Conservation (phyloP, 2,888 invertebrate genomes). For the Temnothorax unifasciatus region DNA sequence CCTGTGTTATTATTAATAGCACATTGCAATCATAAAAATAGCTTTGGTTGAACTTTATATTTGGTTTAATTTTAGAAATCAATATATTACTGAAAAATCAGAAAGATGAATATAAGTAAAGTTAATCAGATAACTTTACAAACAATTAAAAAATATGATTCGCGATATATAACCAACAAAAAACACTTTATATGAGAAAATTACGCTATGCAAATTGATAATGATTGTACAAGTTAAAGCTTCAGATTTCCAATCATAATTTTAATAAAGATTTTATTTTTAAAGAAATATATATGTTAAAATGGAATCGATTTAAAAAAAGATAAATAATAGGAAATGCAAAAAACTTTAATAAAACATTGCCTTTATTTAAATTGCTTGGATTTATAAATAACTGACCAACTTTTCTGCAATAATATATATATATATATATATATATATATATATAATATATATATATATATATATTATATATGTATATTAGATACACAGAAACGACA, state of each 20-base stretch:
- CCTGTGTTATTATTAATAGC: not conserved
- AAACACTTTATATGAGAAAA: not conserved
- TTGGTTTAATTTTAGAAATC: too few species aligned
- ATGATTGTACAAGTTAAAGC: not conserved
- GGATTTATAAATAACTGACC: not conserved
- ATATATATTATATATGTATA: too few species aligned
- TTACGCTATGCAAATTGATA: not conserved
- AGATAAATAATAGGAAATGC: constrained; percentile 4
- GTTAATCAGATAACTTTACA: not conserved
- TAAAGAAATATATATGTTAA: not conserved
- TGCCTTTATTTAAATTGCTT: constrained; percentile 1
- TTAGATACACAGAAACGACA: not conserved
- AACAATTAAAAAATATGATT: not conserved
- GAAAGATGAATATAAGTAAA: not conserved
- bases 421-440: not conserved
- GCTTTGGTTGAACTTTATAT: too few species aligned
- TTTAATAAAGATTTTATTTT: constrained; percentile 5
- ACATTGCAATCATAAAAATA: constrained; percentile 5
- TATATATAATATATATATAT: not conserved
- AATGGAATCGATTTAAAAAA: not conserved
- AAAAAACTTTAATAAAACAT: not conserved
- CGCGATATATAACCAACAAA: not conserved
- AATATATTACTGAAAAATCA: not conserved
- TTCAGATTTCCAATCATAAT: not conserved
- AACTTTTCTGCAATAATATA: constrained; percentile 4